These are phyloP conservation scores for Microplitis mediator DNA, from an alignment of 1,140 invertebrate genomes.

Conservation along the genomic window DNA sequence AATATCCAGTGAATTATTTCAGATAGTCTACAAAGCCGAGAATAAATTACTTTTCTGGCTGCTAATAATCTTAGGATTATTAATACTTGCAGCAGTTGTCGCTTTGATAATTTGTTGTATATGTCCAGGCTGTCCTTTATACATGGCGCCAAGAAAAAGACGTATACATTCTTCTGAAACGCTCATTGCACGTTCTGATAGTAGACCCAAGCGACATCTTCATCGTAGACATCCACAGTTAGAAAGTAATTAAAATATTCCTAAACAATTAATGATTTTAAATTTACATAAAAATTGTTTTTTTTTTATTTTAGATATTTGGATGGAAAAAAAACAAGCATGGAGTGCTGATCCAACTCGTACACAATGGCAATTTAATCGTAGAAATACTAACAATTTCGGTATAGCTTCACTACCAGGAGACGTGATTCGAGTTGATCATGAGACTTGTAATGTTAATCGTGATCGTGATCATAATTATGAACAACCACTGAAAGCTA, in stretches of 20 bases:
- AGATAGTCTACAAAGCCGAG: conserved; percentile 74
- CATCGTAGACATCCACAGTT: conserved; percentile 44
- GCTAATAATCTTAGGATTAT: conserved; percentile 73
- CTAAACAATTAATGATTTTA: background rate
- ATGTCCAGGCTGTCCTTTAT: conserved; percentile 80
- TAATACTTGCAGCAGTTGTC: conserved; percentile 74
- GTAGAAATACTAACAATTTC: conserved; percentile 63
- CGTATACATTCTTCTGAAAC: conserved; percentile 76
- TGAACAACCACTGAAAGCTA: conserved; percentile 24
- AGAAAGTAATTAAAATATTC: conserved; percentile 37
- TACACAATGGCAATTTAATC: conserved; percentile 76
- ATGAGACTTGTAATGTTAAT: background rate
- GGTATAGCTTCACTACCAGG: conserved; percentile 54
- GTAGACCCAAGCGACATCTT: conserved; percentile 49
- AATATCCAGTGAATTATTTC: conserved; percentile 49
- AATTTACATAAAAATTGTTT: background rate
- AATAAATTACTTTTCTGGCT: conserved; percentile 77
- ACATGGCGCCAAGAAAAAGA: conserved; percentile 77
- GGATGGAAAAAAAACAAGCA: conserved; percentile 74
- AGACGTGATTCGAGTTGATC: conserved; percentile 41
- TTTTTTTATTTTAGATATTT: conserved; percentile 61
- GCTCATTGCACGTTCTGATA: conserved; percentile 65
- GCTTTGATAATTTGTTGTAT: conserved; percentile 79
- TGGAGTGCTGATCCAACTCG: conserved; percentile 77
- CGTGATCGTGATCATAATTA: conserved; percentile 8